A percentile compares a stretch with the other conserved stretches of the same genome.
Evolutionary conservation across 2,888 invertebrate genomes (phyloP).

Genomic region (Ophonus ardosiacus): DNA sequence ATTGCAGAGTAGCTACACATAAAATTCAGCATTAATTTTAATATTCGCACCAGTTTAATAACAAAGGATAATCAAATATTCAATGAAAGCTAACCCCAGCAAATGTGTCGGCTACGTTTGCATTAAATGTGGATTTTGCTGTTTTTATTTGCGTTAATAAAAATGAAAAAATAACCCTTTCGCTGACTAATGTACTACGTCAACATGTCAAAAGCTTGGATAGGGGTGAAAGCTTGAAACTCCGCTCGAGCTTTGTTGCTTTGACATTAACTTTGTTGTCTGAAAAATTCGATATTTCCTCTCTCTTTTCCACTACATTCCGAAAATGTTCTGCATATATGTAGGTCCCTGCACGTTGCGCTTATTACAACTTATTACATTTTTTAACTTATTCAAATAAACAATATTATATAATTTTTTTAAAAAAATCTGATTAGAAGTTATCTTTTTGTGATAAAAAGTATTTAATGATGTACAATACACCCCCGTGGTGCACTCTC

Average conservation of each 20-base stretch:
- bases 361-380: background rate
- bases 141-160: constrained; percentile 59
- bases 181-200: constrained; percentile 62
- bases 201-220: constrained; percentile 59
- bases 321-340: background rate
- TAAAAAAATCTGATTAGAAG: background rate
- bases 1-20: constrained; percentile 11
- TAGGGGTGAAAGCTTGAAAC: constrained; percentile 2
- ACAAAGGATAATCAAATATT: constrained; percentile 58
- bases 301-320: background rate
- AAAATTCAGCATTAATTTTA: constrained; percentile 47
- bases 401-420: background rate
- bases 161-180: constrained; percentile 59
- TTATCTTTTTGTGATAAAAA: background rate
- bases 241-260: constrained; percentile 2
- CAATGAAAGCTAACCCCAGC: background rate
- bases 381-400: background rate
- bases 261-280: constrained; percentile 58
- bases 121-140: constrained; percentile 50
- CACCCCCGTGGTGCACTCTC: no score
- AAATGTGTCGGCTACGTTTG: background rate
- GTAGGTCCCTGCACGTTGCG: no score
- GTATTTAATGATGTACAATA: no score
- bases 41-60: constrained; percentile 49
- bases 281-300: background rate